Base-by-base conservation (phyloP, 1,140 invertebrate genomes). In the Bicyclus anynana region DNA sequence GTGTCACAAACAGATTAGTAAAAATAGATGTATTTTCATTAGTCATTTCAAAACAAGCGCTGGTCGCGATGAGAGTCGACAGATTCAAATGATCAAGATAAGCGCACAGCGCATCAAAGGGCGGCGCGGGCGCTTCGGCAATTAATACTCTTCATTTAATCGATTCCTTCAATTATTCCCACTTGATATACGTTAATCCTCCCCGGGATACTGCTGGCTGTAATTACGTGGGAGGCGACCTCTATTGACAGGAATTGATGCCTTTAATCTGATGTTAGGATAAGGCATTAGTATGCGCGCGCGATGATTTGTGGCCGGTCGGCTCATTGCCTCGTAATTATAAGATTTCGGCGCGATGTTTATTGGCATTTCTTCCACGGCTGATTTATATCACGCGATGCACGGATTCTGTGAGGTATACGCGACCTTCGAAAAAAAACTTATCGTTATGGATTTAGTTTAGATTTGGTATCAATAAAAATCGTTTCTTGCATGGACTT, bases 241-340 rank as follows among this genome's bases (percentile, higher is more conserved):
- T 77, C 77, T 79, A 83, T 79, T 84, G 84, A 84, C 83, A 84
- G 75, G 76, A 84, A 87, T 87, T 84, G 84, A 87, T 87, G 84
- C 80, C 81, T 85, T 85, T 87, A 87, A 85, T 87, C 84, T 80
- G 80, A 87, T 84, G 77, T 83, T 84, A 85, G 84, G 84, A 82
- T 84, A 82, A 77, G 77, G 67, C 79, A 83, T 87, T 81, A 78
- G 78, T 83, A 84, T 84, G 79, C 77, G 77, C 67, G 80, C 77
- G 70, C 76, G 78, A 77, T 85, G 82, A 83, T 84, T 87, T 87
- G 82, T 85, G 60, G 77, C 75, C 73, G 69, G 62, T 60, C 72
- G 75, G 74, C 77, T 84, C 83, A 82, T 87, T 82, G 77, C 54
- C 61, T 74, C 69, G 74, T 86, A 84, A 87, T 87, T 87, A 87